These are phyloP conservation scores for Halocynthia aurantium DNA, from an alignment of 23 tunicate genomes.

Conservation along the genomic window DNA sequence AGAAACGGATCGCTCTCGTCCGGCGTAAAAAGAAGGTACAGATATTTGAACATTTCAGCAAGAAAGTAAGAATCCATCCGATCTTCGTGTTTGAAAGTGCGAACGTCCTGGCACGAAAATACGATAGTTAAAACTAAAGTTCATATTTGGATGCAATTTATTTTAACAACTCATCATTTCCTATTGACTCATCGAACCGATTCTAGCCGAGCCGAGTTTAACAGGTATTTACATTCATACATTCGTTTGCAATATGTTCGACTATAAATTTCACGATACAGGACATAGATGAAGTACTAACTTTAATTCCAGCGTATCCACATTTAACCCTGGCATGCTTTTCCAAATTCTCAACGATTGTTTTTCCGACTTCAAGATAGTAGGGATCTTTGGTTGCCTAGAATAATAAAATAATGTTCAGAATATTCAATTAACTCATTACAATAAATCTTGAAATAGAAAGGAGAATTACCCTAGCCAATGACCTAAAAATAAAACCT, in stretches of 20 bases:
- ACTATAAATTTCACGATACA: neutral
- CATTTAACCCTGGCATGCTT: slow-evolving; percentile 67
- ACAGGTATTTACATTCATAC: neutral
- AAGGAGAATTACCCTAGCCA: no score
- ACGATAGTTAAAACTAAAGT: neutral
- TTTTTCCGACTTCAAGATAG: slow-evolving; percentile 83
- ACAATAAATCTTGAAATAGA: neutral
- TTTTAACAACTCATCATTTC: neutral
- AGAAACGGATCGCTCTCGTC: neutral
- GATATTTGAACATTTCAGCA: slow-evolving; percentile 99
- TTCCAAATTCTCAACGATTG: slow-evolving; percentile 80
- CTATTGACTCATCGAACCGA: neutral
- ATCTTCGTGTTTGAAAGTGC: slow-evolving; percentile 91
- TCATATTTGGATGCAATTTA: neutral
- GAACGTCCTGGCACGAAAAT: slow-evolving; percentile 39
- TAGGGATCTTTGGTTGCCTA: slow-evolving; percentile 92
- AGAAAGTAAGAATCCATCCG: slow-evolving; percentile 97
- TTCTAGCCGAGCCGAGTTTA: neutral
- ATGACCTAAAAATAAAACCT: no score
- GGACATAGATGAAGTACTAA: slow-evolving; percentile 7
- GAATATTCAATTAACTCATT: neutral
- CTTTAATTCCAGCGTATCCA: slow-evolving; percentile 98
- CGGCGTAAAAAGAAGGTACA: slow-evolving; percentile 80
- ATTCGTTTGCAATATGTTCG: neutral
- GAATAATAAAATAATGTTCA: neutral